These are phyloP conservation scores for Gavialis gangeticus DNA, from an alignment of 2,113 vertebrate genomes.

Conservation along the genomic window DNA sequence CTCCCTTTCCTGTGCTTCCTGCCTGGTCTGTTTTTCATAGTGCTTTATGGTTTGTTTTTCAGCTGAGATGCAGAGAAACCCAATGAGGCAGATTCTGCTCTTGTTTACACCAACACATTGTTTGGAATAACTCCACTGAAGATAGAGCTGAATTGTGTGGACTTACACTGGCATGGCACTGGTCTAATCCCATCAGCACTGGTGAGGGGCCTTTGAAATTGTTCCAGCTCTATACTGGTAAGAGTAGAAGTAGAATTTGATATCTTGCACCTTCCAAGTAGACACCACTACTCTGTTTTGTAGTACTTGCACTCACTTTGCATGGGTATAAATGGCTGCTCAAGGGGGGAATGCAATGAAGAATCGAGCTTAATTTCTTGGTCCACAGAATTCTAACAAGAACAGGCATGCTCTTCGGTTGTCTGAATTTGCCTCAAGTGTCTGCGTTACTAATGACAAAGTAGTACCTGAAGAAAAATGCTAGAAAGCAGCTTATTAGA, in stretches of 20 bases:
- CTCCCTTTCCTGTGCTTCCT: too few relatives aligned
- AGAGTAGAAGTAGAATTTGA: background rate
- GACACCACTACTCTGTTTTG: background rate
- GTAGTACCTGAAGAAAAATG: background rate
- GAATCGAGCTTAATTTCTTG: too few relatives aligned
- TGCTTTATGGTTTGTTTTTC: background rate
- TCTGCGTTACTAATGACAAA: background rate
- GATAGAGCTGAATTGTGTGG: background rate
- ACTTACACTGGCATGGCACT: background rate
- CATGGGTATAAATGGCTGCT: background rate
- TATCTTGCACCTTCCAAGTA: background rate
- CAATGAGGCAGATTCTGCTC: background rate
- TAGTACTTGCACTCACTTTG: background rate
- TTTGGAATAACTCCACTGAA: background rate
- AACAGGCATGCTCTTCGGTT: background rate
- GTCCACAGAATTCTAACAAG: too few relatives aligned
- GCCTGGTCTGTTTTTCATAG: background rate
- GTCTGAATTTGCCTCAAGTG: background rate
- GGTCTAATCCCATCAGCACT: background rate
- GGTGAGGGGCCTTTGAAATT: background rate
- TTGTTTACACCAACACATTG: background rate
- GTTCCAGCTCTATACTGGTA: background rate
- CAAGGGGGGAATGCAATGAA: too few relatives aligned
- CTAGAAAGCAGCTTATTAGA: background rate
- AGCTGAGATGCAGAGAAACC: background rate